These are phyloP conservation scores for Amphipyra berbera DNA, from an alignment of 2,888 invertebrate genomes.

Conservation along the genomic window DNA sequence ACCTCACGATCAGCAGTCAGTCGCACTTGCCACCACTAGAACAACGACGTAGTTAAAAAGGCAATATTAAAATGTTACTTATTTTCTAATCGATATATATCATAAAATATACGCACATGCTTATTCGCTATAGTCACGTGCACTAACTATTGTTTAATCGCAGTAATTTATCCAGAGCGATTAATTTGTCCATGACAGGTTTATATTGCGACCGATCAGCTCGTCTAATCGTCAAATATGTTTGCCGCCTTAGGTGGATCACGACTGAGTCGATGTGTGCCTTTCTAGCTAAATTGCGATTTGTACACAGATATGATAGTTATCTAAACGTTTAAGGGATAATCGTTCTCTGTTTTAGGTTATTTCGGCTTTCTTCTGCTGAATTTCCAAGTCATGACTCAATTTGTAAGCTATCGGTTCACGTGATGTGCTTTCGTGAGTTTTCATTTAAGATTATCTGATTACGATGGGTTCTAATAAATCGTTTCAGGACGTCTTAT, in stretches of 20 bases:
- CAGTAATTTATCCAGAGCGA: constrained; percentile 32
- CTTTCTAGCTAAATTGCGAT: constrained; percentile 70
- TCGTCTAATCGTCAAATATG: constrained; percentile 47
- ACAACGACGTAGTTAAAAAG: too few species aligned
- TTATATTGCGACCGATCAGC: constrained; percentile 26
- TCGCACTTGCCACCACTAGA: too few species aligned
- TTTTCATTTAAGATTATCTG: background rate
- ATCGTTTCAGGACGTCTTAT: background rate
- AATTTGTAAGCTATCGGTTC: constrained; percentile 15
- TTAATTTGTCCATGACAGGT: constrained; percentile 44
- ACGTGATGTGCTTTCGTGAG: constrained; percentile 7
- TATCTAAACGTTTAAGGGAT: constrained; percentile 70
- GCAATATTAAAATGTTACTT: too few species aligned
- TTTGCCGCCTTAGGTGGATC: constrained; percentile 62
- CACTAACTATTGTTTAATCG: constrained; percentile 40
- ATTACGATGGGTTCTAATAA: too few species aligned
- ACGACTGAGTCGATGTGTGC: constrained; percentile 69
- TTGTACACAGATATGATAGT: constrained; percentile 67
- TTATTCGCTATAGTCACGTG: constrained; percentile 15
- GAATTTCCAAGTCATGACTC: constrained; percentile 28
- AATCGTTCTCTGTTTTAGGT: constrained; percentile 64
- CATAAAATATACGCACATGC: constrained; percentile 37
- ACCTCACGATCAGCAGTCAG: too few species aligned
- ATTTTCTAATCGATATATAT: constrained; percentile 16
- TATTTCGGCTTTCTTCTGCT: constrained; percentile 57